Base-by-base conservation (phyloP, 2,888 invertebrate species). In the Temnothorax unifasciatus region DNA sequence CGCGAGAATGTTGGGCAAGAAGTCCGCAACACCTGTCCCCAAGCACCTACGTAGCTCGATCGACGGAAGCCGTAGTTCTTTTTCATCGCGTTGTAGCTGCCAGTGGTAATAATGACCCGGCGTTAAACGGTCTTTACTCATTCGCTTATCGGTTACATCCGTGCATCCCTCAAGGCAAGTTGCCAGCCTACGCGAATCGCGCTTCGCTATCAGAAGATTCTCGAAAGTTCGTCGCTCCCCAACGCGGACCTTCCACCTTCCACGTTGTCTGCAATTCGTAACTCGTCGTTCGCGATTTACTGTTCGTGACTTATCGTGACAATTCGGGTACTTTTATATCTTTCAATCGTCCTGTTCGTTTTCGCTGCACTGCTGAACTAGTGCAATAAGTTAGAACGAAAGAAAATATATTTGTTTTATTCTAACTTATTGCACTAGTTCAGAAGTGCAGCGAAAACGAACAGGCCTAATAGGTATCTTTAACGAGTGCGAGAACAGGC, bases 61-160 rank as follows among this genome's bases (percentile, higher is more conserved):
- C 11, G 2, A 4, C n/a, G 61, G 74, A 75, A 61, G 61, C 61
- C 59, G 13, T 61, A 61, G 59, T 74, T 54, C 38, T 38, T 44
- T 34, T n/a, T 34, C 52, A 15, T 25, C 59, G 59, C 44, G n/a
- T 29, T 59, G 73, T 47, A 59, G 18, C 57, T 18, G 73, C 1
- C 74, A 44, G 41, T 15, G n/a, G 3, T 15, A 41, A 54, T 74
- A 50, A 44, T n/a, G 15, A 18, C 18, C 3, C 18, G 54, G n/a
- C 18, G 15, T 25, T 38, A 29, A 57, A 41, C 11, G 15, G 18
- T 54, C 54, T 69, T 50, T 34, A 18, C 18, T 52, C 6, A 1
- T 9, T 21, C 47, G 18, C 9, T 66, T 44, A 66, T 44, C 41
- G 21, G 29, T 61, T 18, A 9, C n/a, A n/a, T 38, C 3, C 0